Conservation (phyloP, 2,797 vertebrate species). For the Acomys russatus region DNA sequence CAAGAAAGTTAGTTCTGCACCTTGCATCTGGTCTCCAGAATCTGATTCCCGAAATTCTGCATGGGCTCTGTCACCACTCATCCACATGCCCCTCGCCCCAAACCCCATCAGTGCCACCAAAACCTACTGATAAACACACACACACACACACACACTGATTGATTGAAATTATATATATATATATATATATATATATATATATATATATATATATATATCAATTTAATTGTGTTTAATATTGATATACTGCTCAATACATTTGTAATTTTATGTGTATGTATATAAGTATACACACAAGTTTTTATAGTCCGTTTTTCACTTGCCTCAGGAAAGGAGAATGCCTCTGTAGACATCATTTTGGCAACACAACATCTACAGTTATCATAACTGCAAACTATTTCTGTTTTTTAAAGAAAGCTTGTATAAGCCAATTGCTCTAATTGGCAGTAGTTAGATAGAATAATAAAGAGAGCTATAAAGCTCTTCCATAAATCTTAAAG, state of each 20-base stretch:
- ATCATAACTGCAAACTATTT: neutral
- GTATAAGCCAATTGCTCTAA: constrained; percentile 11
- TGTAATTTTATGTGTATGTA: neutral
- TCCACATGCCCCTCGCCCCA: too few relatives aligned
- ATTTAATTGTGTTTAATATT: neutral
- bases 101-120: too few relatives aligned
- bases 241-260: too few relatives aligned
- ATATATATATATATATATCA: neutral
- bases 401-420: neutral
- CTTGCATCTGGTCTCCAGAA: too few relatives aligned
- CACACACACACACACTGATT: neutral
- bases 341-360: neutral
- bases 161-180: neutral
- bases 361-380: neutral
- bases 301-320: neutral
- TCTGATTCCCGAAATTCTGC: too few relatives aligned
- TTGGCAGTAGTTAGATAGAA: neutral
- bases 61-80: too few relatives aligned
- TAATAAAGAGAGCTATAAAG: neutral
- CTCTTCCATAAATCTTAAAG: neutral
- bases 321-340: neutral
- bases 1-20: too few relatives aligned
- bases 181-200: neutral
- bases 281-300: neutral
- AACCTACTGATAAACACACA: too few relatives aligned